phyloP scores from a whole-genome alignment of 2,888 invertebrate genomes.

The Epinotia brunnichana region DNA sequence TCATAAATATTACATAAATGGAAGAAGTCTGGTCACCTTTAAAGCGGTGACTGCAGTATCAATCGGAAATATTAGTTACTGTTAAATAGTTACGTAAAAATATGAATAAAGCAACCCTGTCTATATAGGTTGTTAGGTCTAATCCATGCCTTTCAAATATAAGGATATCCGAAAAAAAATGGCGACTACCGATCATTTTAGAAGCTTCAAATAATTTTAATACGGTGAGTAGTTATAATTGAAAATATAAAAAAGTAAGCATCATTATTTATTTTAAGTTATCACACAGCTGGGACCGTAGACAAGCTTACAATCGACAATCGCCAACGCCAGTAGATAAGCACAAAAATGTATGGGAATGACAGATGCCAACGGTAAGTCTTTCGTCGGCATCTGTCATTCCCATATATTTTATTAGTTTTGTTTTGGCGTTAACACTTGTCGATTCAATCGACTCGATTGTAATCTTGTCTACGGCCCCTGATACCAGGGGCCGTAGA shows the following conservation, averaged over 20 bases:
- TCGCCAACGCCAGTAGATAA: no score
- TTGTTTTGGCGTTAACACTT: no score
- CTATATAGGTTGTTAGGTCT: constrained; percentile 72
- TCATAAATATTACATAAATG: constrained; percentile 38
- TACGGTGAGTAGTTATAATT: not conserved
- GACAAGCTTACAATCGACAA: no score
- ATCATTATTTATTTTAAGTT: not conserved
- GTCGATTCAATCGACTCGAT: no score
- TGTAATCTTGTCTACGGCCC: no score
- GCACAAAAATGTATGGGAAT: no score
- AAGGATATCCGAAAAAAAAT: constrained; percentile 40
- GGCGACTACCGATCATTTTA: constrained; percentile 19
- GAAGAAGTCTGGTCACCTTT: constrained; percentile 79
- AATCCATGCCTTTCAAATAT: constrained; percentile 66
- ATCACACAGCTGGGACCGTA: constrained; percentile 11
- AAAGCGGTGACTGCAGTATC: constrained; percentile 76
- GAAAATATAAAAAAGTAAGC: not conserved
- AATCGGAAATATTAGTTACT: constrained; percentile 55
- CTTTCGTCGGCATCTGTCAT: no score
- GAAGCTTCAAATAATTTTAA: constrained; percentile 16
- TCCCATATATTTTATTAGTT: no score
- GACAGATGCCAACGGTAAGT: no score
- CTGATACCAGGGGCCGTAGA: no score
- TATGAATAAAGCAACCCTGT: constrained; percentile 69
- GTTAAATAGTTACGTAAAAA: constrained; percentile 53